Evolutionary conservation across 2,113 vertebrate species (phyloP).

Genomic region (Globicephala melas): DNA sequence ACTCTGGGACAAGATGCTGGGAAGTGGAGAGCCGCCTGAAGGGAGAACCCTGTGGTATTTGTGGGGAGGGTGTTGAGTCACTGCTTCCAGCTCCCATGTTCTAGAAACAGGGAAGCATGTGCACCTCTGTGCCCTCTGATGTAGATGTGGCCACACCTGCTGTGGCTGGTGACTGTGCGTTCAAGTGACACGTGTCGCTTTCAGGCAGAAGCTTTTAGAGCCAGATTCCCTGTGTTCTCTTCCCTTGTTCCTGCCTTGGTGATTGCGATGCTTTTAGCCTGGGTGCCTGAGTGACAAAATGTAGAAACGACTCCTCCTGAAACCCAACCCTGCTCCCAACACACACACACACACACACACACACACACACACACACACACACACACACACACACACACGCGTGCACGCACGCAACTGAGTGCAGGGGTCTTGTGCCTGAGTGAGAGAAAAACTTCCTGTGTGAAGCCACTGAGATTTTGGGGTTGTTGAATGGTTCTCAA

Average conservation of each 20-base stretch:
- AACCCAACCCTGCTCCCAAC: neutral
- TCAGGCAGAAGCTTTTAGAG: neutral
- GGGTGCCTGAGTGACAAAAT: neutral
- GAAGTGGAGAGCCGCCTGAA: neutral
- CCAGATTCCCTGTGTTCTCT: neutral
- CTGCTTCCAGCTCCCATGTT: neutral
- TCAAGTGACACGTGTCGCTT: neutral
- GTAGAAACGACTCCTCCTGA: neutral
- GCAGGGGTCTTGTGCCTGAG: neutral
- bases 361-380: neutral
- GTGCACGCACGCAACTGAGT: neutral
- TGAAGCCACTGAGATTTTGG: neutral
- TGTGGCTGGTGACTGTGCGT: neutral
- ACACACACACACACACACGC: neutral
- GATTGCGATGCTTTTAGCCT: neutral
- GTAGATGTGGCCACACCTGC: neutral
- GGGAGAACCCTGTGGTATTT: no score
- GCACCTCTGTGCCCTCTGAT: neutral
- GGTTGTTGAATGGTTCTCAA: neutral
- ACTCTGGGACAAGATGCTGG: neutral
- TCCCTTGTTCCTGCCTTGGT: neutral
- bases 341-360: neutral
- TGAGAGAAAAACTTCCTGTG: neutral
- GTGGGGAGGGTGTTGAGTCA: neutral
- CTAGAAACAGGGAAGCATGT: neutral